A percentile compares a stretch with the other conserved stretches of the same genome.
These are phyloP conservation scores for Sitta europaea DNA, from an alignment of 2,113 vertebrate genomes.

Conservation along the genomic window DNA sequence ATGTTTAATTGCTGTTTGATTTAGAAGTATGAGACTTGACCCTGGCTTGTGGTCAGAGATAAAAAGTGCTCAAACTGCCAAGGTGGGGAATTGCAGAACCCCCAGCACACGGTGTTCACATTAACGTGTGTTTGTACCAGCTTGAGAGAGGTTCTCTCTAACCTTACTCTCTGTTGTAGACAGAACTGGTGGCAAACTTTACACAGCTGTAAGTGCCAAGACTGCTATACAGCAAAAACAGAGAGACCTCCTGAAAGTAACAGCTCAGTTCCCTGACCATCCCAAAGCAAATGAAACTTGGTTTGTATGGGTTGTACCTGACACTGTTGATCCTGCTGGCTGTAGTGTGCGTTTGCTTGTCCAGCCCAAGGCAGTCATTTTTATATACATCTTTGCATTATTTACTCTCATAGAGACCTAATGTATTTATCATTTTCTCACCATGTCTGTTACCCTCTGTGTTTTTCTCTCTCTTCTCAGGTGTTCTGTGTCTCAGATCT, in stretches of 20 bases:
- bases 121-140: neutral
- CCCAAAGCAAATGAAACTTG: neutral
- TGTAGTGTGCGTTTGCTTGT: neutral
- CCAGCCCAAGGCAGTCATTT: conserved; percentile 56
- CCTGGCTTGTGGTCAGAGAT: neutral
- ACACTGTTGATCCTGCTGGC: neutral
- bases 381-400: conserved; percentile 73
- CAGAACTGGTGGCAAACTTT: neutral
- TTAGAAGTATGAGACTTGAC: neutral
- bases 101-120: accelerated
- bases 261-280: neutral
- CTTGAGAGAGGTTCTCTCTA: neutral
- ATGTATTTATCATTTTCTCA: conserved; percentile 80
- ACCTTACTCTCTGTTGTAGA: neutral
- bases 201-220: neutral
- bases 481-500: conserved; percentile 91
- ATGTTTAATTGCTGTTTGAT: conserved; percentile 1
- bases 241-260: neutral
- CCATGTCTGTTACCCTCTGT: conserved; percentile 79
- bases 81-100: neutral
- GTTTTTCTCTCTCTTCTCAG: conserved; percentile 88
- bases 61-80: neutral
- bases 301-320: neutral
- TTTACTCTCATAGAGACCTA: conserved; percentile 69
- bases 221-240: neutral